phyloP scores from a whole-genome alignment of 2,888 invertebrate genomes.

The Candidula unifasciata region DNA sequence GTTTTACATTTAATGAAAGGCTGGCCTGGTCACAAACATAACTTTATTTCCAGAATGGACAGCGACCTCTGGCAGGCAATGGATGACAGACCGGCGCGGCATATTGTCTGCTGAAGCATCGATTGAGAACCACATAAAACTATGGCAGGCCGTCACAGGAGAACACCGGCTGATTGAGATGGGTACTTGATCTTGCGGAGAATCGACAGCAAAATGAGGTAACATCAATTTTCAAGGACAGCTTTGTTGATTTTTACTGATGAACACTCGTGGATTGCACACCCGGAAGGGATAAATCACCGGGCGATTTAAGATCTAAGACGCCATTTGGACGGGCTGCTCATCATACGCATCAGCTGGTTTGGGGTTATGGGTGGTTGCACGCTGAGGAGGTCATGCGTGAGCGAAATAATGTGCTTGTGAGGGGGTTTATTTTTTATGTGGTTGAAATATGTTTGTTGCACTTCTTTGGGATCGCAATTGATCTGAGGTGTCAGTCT shows the following conservation, averaged over 20 bases:
- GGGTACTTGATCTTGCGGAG: constrained; percentile 36
- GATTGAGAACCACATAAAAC: background rate
- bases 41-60: too few species aligned
- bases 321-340: background rate
- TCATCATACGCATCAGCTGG: background rate
- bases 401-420: background rate
- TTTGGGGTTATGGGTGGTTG: constrained; percentile 3
- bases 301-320: constrained; percentile 11
- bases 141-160: constrained; percentile 5
- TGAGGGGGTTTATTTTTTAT: background rate
- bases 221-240: constrained; percentile 30
- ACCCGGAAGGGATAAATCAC: constrained; percentile 32
- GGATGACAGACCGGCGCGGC: constrained; percentile 22
- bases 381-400: background rate
- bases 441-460: too few species aligned
- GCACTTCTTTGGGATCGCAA: too few species aligned
- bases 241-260: constrained; percentile 12
- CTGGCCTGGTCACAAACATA: too few species aligned
- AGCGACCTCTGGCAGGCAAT: background rate
- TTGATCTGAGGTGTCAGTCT: too few species aligned
- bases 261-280: constrained; percentile 3
- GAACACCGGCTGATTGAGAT: background rate
- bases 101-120: constrained; percentile 31
- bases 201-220: constrained; percentile 18
- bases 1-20: too few species aligned